Percentiles rank a stretch among this genome's conserved stretches.
Conservation (phyloP, 1,140 invertebrate genomes). For the Amyelois transitella region DNA sequence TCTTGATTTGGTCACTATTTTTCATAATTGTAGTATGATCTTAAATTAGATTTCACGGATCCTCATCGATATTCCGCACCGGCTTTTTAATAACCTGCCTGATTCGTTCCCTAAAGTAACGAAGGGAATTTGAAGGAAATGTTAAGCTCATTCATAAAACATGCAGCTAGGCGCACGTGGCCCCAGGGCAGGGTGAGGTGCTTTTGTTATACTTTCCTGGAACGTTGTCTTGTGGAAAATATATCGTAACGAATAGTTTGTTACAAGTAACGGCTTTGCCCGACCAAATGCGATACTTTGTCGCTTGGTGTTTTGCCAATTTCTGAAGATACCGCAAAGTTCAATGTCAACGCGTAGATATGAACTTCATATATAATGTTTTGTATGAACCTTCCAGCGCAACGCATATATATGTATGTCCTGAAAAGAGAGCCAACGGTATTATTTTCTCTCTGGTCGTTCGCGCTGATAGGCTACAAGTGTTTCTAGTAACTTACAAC, state of each 20-base stretch:
- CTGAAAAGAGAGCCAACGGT: background rate
- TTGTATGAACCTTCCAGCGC: background rate
- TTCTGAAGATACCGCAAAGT: slow-evolving; percentile 36
- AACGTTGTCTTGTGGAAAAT: background rate
- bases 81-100: background rate
- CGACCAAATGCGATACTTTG: slow-evolving; percentile 6
- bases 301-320: slow-evolving; percentile 51
- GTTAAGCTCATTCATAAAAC: slow-evolving; percentile 48
- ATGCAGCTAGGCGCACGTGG: slow-evolving; percentile 36
- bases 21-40: too few species aligned
- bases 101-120: slow-evolving; percentile 15
- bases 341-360: slow-evolving; percentile 37
- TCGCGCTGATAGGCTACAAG: slow-evolving; percentile 8
- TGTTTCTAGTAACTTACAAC: slow-evolving; percentile 41
- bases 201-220: slow-evolving; percentile 18
- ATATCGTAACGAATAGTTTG: slow-evolving; percentile 1
- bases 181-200: slow-evolving; percentile 17
- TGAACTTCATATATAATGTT: background rate
- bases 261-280: background rate
- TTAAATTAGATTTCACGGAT: too few species aligned
- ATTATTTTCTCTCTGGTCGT: slow-evolving; percentile 4
- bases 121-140: slow-evolving; percentile 33
- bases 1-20: too few species aligned
- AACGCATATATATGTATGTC: too few species aligned
- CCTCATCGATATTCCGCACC: slow-evolving; percentile 25